Evolutionary conservation across 1,140 invertebrate genomes (phyloP).

Genomic region (Nephila pilipes): DNA sequence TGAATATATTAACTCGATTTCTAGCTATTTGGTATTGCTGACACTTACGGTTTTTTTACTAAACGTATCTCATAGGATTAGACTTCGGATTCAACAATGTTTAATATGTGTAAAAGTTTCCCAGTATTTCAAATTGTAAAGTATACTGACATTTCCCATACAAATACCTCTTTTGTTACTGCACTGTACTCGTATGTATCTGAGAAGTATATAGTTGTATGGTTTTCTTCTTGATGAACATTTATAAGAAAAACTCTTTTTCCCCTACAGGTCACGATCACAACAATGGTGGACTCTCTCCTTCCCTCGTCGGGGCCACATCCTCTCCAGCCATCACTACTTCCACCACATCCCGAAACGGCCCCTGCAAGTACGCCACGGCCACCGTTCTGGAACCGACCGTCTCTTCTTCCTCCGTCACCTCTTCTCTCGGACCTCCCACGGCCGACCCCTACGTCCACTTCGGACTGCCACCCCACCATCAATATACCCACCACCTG

Average conservation of each 20-base stretch:
- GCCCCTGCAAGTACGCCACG: constrained; percentile 72
- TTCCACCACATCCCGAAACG: constrained; percentile 47
- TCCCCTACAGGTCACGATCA: constrained; percentile 64
- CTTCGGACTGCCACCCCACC: constrained; percentile 66
- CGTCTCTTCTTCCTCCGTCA: neutral
- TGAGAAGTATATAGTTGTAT: too few species aligned
- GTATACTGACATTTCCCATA: too few species aligned
- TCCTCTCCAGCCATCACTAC: constrained; percentile 30
- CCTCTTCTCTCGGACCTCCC: constrained; percentile 2
- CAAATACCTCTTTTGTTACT: too few species aligned
- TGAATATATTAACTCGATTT: too few species aligned
- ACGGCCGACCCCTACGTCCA: constrained; percentile 73
- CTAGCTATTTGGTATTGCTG: too few species aligned
- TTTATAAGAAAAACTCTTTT: neutral
- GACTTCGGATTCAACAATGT: too few species aligned
- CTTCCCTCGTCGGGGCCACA: neutral
- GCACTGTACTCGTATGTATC: too few species aligned
- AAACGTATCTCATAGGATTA: too few species aligned
- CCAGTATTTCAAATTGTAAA: too few species aligned
- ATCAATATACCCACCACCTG: constrained; percentile 60
- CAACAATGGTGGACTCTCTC: constrained; percentile 32
- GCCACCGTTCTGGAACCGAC: constrained; percentile 51
- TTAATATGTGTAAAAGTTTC: too few species aligned
- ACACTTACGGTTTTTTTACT: too few species aligned
- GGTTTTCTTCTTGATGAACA: too few species aligned